Conservation (phyloP, 2,888 invertebrate genomes). For the Rhagophthalmus giganteus region DNA sequence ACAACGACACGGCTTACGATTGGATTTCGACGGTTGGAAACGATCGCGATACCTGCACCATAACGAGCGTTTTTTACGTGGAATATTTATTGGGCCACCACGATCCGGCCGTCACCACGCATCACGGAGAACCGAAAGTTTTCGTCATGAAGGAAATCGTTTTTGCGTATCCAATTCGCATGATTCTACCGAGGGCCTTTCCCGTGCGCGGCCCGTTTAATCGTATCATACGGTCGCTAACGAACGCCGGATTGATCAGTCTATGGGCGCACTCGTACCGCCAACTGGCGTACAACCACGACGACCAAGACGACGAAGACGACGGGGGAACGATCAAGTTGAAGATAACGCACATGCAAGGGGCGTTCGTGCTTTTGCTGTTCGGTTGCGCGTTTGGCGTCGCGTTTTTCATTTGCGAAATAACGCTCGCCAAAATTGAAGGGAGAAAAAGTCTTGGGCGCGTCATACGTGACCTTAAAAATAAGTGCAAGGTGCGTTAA, state of each 20-base stretch:
- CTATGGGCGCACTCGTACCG: too few species aligned
- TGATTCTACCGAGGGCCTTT: too few species aligned
- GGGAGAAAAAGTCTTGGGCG: not conserved
- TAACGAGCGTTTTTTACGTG: conserved; percentile 38
- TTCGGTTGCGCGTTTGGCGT: conserved; percentile 28
- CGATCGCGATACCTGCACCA: conserved; percentile 37
- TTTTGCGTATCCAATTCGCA: too few species aligned
- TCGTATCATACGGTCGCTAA: too few species aligned
- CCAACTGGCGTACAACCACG: too few species aligned
- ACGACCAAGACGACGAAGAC: conserved; percentile 1
- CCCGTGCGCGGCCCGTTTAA: too few species aligned
- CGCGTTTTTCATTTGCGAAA: conserved; percentile 23
- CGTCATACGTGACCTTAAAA: too few species aligned
- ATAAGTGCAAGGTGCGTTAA: too few species aligned
- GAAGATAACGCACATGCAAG: conserved; percentile 32
- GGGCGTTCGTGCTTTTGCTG: conserved; percentile 34
- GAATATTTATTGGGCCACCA: conserved; percentile 31
- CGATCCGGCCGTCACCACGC: conserved; percentile 23
- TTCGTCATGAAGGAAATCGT: conserved; percentile 26
- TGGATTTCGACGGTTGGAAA: conserved; percentile 34
- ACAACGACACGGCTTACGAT: conserved; percentile 31
- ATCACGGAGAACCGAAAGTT: conserved; percentile 30
- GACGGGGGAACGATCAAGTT: conserved; percentile 4
- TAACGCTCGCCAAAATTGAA: conserved; percentile 1
- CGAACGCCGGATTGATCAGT: too few species aligned